Evolutionary conservation across 2,113 vertebrate species (phyloP).

Genomic region (Corythaeola cristata): DNA sequence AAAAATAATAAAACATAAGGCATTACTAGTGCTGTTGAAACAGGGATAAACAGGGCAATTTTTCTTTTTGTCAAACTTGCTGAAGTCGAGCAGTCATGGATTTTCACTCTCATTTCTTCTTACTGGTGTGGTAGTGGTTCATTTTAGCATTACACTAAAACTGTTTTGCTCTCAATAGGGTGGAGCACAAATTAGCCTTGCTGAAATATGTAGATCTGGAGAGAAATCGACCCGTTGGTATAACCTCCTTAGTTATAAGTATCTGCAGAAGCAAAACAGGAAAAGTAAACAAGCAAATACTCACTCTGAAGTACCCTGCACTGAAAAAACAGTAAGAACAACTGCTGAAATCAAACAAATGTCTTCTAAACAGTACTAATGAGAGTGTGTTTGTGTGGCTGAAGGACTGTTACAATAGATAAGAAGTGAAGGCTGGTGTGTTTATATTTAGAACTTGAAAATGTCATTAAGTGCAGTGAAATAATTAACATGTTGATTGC

Average conservation of each 20-base stretch:
- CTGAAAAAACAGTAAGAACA: constrained; percentile 71
- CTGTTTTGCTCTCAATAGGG: constrained; percentile 75
- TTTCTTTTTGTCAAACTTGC: background rate
- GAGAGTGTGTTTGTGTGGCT: background rate
- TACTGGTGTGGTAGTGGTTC: background rate
- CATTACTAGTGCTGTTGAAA: background rate
- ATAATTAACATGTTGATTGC: background rate
- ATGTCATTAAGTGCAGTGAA: background rate
- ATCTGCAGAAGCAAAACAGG: constrained; percentile 79
- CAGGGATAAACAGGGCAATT: background rate
- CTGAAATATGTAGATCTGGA: constrained; percentile 84
- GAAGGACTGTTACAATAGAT: background rate
- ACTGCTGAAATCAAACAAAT: background rate
- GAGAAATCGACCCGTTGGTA: constrained; percentile 89
- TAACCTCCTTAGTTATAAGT: constrained; percentile 89
- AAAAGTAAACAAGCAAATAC: constrained; percentile 67
- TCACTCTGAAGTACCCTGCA: constrained; percentile 30
- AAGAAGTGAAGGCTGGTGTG: background rate
- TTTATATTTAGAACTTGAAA: background rate
- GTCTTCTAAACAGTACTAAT: background rate
- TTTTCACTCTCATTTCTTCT: background rate
- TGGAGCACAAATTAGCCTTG: constrained; percentile 94
- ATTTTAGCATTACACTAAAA: background rate
- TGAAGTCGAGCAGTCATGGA: background rate
- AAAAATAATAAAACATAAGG: background rate